These are phyloP conservation scores for Rhinolophus sinicus DNA, from an alignment of 2,113 vertebrate species.

Conservation along the genomic window DNA sequence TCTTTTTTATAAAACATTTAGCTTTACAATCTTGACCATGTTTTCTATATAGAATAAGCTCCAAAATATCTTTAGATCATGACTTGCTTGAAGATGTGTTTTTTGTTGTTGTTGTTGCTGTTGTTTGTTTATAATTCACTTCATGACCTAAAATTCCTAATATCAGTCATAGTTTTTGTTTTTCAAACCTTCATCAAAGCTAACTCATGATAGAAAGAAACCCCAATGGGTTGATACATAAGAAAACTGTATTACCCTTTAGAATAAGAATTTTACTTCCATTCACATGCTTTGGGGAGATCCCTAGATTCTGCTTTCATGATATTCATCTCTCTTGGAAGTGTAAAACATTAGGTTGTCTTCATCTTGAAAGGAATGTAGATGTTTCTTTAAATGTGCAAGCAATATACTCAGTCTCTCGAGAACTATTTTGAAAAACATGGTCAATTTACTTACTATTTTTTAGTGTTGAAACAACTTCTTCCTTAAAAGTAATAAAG, in stretches of 20 bases:
- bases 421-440: conserved; percentile 47
- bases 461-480: background rate
- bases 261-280: background rate
- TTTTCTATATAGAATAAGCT: background rate
- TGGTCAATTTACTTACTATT: background rate
- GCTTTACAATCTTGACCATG: background rate
- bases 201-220: background rate
- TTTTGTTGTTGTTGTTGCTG: no score
- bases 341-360: background rate
- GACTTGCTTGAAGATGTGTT: background rate
- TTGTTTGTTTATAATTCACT: background rate
- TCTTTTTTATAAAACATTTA: background rate
- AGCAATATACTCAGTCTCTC: background rate
- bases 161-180: background rate
- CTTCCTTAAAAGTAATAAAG: background rate
- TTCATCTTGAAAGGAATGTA: conserved; percentile 10
- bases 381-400: background rate
- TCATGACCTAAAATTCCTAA: background rate
- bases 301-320: background rate
- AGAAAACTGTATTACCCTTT: background rate
- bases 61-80: background rate
- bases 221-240: background rate
- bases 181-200: background rate
- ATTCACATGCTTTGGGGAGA: background rate
- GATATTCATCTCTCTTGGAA: background rate